Evolutionary conservation across 2,113 vertebrate genomes (phyloP).

Genomic region (Spheniscus mendiculus): DNA sequence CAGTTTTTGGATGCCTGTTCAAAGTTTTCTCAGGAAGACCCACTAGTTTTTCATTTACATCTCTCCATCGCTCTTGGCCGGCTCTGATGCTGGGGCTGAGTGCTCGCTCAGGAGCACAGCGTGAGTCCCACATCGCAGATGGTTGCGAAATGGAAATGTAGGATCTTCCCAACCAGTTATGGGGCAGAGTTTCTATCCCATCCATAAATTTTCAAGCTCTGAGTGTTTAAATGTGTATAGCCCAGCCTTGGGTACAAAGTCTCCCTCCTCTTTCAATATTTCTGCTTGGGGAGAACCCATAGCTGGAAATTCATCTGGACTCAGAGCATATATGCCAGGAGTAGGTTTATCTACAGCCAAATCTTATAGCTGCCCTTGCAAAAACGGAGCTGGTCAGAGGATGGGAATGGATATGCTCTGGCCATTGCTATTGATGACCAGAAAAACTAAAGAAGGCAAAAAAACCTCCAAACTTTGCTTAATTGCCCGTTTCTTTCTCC

Average conservation of each 20-base stretch:
- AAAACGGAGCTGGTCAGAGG: not conserved
- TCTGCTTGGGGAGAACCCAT: not conserved
- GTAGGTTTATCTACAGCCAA: not conserved
- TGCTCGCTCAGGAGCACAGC: fast-evolving
- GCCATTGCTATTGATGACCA: not conserved
- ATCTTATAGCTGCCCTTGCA: not conserved
- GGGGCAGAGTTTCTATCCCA: not conserved
- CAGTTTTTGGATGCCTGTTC: slow-evolving; percentile 29
- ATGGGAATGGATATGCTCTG: not conserved
- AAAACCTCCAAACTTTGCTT: not conserved
- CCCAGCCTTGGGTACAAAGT: not conserved
- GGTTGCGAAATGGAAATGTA: not conserved
- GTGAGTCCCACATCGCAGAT: fast-evolving
- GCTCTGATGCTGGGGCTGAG: fast-evolving
- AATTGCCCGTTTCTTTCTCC: not conserved
- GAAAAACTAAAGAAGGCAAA: not conserved
- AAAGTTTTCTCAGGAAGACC: slow-evolving; percentile 43
- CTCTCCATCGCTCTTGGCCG: not conserved
- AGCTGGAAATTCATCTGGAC: not conserved
- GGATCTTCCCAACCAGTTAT: not conserved
- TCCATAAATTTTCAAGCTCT: not conserved
- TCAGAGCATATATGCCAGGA: not conserved
- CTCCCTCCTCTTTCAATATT: not conserved
- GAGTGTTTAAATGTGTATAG: not conserved
- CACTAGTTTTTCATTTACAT: not conserved